Evolutionary conservation across 2,888 invertebrate species (phyloP), one percentile per base, ranked within the genome.

Genomic region (Scaptomyza polygonia): DNA sequence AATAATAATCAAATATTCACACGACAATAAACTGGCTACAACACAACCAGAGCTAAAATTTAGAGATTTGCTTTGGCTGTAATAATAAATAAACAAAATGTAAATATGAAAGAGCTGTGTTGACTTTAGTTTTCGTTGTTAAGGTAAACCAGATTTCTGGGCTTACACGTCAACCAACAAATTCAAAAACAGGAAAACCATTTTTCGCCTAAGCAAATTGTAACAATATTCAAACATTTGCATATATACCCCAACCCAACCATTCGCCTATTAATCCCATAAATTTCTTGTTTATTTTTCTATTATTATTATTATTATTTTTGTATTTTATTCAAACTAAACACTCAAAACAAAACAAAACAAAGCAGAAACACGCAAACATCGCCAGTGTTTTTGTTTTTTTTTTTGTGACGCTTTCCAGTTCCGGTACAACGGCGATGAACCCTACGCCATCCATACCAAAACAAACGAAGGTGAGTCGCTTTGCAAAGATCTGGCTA

Each of bases 91-190:
- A 75, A 52, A 44, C 40, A 42, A 39, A 67, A 84, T 81, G 80
- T 76, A 77, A 77, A 86, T 86, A 67, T 66, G 47, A 57, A 56
- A 57, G 49, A 48, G 14, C 48, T 18, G 51, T 52, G 43, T 71
- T 64, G 51, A 52, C 42, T 61, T 56, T 59, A 8, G 56, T 12
- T 18, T 68, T 21, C 5, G 25, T 30, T 49, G 62, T 54, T 84
- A 87, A 87, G 81, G 81, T 74, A 81, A 81, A 81, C 81, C 86
- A 81, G 72, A 81, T 69, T 66, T 64, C 53, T 5, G 66, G 45
- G 67, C 51, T 72, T 72, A 77, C 66, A 77, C 59, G 64, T 59
- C 53, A 64, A 18, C 53, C 42, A 16, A 49, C n/a, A 39, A 40
- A n/a, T 4, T n/a, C 27, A 59, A 59, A 59, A 73, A 36, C 78